Base-by-base conservation (phyloP, 2,888 invertebrate genomes). In the Apamea sordens region DNA sequence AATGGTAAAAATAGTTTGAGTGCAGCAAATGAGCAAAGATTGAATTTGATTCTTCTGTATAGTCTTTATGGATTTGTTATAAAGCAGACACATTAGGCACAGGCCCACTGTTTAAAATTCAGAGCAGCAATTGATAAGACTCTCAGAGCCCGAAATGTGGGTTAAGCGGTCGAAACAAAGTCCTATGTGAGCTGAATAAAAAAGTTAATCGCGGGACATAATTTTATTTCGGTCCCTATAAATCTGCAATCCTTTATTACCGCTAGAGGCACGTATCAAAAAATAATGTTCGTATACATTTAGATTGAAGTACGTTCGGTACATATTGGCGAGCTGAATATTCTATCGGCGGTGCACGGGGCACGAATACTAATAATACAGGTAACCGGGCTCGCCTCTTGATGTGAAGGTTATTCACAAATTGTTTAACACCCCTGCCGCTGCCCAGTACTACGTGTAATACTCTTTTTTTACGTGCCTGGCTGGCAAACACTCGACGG, bases 201-300 rank as follows among this genome's bases (percentile, higher is more conserved):
- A 76, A 73, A 82, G 24, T 44, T 71, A 7, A 73, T 74, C 73
- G 53, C 36, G 18, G 4, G 8, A 63, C 68, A 80, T 80, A 73
- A 87, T 85, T 87, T 74, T 77, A 87, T 80, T 86, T 83, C 47
- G 6, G 61, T 53, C 76, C 70, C 67, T 41, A 84, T 81, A 86
- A 77, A 89, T 84, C 77, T 75, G 72, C 65, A 79, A 75, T 47
- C 85, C 74, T 81, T 82, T 88, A 89, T 80, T 76, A 77, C 76
- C 41, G 56, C 85, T 78, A 86, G 83, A 85, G 83, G 80, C 91
- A 91, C 89, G 92, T 91, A 86, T 84, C 81, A 84, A 89, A 90
- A 89, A 91, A 90, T 90, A 89, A 91, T 90, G 90, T 88, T 85
- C 79, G 84, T 86, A 87, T 88, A 91, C 86, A 91, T 92, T 91